phyloP scores from a whole-genome alignment of 2,888 invertebrate genomes.

The Crossocerus cetratus region DNA sequence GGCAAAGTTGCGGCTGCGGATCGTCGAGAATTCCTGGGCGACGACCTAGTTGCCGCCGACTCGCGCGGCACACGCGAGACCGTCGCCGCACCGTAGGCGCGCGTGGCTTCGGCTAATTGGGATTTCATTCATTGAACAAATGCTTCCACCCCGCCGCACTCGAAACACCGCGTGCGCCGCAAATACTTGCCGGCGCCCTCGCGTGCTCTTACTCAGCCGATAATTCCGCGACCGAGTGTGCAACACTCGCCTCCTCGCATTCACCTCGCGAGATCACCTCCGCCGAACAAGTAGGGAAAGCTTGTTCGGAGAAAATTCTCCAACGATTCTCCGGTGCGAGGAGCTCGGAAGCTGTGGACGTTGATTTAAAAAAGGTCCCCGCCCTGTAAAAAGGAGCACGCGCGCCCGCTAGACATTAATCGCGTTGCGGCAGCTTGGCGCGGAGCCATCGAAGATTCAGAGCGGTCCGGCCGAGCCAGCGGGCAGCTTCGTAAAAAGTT shows the following conservation, averaged over 20 bases:
- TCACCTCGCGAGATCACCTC: too few species aligned
- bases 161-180: constrained; percentile 5
- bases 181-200: not conserved
- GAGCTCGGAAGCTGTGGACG: not conserved
- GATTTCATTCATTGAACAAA: constrained; percentile 27
- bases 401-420: constrained; percentile 71
- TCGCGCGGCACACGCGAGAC: constrained; percentile 6
- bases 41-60: constrained; percentile 28
- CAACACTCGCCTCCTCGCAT: not conserved
- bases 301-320: too few species aligned
- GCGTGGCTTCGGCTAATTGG: constrained; percentile 23
- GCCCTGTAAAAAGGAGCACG: not conserved
- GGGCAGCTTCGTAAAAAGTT: constrained; percentile 56
- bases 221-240: not conserved
- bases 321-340: not conserved
- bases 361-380: not conserved
- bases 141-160: constrained; percentile 9
- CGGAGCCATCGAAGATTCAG: constrained; percentile 72
- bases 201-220: not conserved
- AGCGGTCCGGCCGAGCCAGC: constrained; percentile 42
- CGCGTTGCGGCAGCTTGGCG: constrained; percentile 65
- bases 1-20: constrained; percentile 27
- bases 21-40: constrained; percentile 23
- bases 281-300: too few species aligned
- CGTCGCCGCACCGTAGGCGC: constrained; percentile 13